These are phyloP conservation scores for Morbakka virulenta DNA, from an alignment of 30 jellyfish, hydroid and myxozoan genomes.

Conservation along the genomic window DNA sequence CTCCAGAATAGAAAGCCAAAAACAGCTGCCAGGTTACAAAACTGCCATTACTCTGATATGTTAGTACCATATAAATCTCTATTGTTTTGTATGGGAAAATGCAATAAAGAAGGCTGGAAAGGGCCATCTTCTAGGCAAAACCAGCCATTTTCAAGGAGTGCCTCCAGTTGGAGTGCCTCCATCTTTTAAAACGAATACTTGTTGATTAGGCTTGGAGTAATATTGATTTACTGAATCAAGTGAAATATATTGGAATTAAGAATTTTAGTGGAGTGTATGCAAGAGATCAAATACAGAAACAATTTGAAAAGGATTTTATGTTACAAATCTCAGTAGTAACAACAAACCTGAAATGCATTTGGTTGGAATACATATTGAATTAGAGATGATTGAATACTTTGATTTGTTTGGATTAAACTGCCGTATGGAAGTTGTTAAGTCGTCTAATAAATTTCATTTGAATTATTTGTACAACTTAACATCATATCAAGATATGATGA, in stretches of 20 bases:
- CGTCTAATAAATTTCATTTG: conserved; percentile 1
- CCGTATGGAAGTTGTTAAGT: conserved; percentile 9
- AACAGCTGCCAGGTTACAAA: neutral
- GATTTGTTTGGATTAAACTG: conserved; percentile 11
- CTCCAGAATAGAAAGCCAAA: conserved; percentile 3
- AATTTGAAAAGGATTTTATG: conserved; percentile 1
- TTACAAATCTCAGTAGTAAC: conserved; percentile 1
- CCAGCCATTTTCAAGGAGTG: conserved; percentile 5
- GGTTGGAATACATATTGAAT: neutral
- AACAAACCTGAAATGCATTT: conserved; percentile 7
- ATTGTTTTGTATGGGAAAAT: neutral
- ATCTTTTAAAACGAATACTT: conserved; percentile 21
- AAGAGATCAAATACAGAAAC: conserved; percentile 2
- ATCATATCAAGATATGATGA: conserved; percentile 23
- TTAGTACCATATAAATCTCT: no score
- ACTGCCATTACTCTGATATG: conserved; percentile 1
- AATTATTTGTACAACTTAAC: conserved; percentile 10
- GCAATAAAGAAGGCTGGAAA: neutral
- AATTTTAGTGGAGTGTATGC: conserved; percentile 15
- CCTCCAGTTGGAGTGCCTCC: conserved; percentile 23
- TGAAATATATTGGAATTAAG: conserved; percentile 20
- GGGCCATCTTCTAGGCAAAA: conserved; percentile 18
- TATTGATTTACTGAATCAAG: conserved; percentile 1
- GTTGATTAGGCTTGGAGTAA: neutral
- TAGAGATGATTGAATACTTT: neutral